phyloP scores from a whole-genome alignment of 2,797 vertebrate genomes.

The Cheirogaleus major region DNA sequence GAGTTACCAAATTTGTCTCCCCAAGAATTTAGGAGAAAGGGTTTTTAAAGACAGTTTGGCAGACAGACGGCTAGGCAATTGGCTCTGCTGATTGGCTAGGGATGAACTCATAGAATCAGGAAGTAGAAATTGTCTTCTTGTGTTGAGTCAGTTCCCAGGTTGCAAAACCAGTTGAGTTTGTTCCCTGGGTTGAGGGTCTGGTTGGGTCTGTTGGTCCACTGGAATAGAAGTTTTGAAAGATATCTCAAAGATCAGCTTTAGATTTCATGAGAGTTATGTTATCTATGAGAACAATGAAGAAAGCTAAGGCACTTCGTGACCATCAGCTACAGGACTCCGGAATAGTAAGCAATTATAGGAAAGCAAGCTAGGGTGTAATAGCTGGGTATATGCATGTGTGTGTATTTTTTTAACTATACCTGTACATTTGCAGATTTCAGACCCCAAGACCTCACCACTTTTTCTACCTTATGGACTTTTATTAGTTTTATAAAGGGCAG shows the following conservation, averaged over 20 bases:
- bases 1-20: neutral
- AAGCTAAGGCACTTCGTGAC: neutral
- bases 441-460: neutral
- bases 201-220: neutral
- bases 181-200: too few species aligned
- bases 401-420: neutral
- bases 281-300: neutral
- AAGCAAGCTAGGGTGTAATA: neutral
- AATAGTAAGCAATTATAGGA: neutral
- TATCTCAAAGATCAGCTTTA: neutral
- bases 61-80: neutral
- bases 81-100: neutral
- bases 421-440: neutral
- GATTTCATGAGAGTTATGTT: neutral
- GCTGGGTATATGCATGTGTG: neutral
- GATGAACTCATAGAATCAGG: neutral
- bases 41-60: neutral
- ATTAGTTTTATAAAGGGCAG: neutral
- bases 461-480: neutral
- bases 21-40: neutral
- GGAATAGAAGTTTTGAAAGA: neutral
- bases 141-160: neutral
- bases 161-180: neutral
- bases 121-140: neutral
- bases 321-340: neutral